Evolutionary conservation across 2,113 vertebrate genomes (phyloP).

Genomic region (Pelobates fuscus): DNA sequence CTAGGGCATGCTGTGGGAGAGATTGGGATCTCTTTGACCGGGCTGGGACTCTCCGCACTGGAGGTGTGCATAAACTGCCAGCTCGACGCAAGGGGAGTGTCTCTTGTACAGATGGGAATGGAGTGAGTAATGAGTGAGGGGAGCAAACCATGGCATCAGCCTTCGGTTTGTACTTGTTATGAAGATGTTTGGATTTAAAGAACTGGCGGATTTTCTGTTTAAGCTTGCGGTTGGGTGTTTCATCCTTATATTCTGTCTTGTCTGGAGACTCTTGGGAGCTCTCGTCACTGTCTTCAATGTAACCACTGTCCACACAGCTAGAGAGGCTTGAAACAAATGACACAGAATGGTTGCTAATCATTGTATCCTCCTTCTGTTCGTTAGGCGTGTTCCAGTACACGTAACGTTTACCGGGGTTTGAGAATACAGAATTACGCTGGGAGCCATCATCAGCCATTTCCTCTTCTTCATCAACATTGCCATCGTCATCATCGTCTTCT

Average conservation of each 20-base stretch:
- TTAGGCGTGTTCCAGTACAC: slow-evolving; percentile 71
- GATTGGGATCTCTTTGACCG: slow-evolving; percentile 86
- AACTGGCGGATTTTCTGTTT: slow-evolving; percentile 80
- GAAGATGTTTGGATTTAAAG: slow-evolving; percentile 78
- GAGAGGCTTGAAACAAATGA: slow-evolving; percentile 82
- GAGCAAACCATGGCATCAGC: slow-evolving; percentile 36
- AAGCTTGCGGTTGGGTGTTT: slow-evolving; percentile 65
- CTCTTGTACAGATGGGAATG: neutral
- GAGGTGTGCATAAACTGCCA: slow-evolving; percentile 80
- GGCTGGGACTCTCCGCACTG: slow-evolving; percentile 55
- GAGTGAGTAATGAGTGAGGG: neutral
- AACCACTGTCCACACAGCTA: slow-evolving; percentile 87
- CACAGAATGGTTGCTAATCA: slow-evolving; percentile 71
- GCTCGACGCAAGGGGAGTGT: slow-evolving; percentile 70
- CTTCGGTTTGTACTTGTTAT: slow-evolving; percentile 62
- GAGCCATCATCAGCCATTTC: slow-evolving; percentile 53
- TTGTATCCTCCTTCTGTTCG: slow-evolving; percentile 72
- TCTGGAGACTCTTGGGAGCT: slow-evolving; percentile 55
- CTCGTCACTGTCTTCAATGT: slow-evolving; percentile 85
- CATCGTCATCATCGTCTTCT: slow-evolving; percentile 54
- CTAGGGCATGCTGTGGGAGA: slow-evolving; percentile 79
- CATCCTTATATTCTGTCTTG: slow-evolving; percentile 52
- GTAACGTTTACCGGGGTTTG: slow-evolving; percentile 64
- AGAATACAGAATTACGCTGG: slow-evolving; percentile 65
- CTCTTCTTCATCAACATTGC: slow-evolving; percentile 67